These are phyloP conservation scores for Lepisosteus oculatus DNA, from an alignment of 2,113 vertebrate species.

Conservation along the genomic window DNA sequence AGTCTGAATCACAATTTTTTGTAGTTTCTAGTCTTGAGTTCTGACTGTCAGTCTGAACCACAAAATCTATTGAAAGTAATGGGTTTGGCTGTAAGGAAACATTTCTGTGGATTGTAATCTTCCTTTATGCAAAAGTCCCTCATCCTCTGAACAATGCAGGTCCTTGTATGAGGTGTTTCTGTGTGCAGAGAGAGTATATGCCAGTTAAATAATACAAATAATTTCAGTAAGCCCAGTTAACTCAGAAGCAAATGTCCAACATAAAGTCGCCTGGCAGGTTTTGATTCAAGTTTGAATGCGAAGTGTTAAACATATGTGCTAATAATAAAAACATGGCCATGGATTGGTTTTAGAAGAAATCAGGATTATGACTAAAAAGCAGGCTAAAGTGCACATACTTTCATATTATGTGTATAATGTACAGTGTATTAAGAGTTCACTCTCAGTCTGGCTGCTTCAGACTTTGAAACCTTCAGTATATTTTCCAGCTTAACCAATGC, in stretches of 20 bases:
- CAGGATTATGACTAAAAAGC: background rate
- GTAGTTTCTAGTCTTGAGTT: slow-evolving; percentile 18
- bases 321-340: slow-evolving; percentile 20
- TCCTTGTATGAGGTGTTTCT: background rate
- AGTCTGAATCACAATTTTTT: slow-evolving; percentile 14
- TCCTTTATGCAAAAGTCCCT: slow-evolving; percentile 12
- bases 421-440: slow-evolving; percentile 3
- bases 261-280: background rate
- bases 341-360: background rate
- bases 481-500: slow-evolving; percentile 59
- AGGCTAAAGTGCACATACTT: background rate
- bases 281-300: background rate
- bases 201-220: too few species aligned
- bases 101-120: slow-evolving; percentile 24
- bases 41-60: slow-evolving; percentile 27
- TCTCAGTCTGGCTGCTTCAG: slow-evolving; percentile 15
- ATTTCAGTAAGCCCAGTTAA: too few species aligned
- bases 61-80: slow-evolving; percentile 33
- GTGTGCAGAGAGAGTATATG: too few species aligned
- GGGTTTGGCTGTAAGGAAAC: slow-evolving; percentile 20
- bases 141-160: slow-evolving; percentile 13
- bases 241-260: too few species aligned
- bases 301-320: slow-evolving; percentile 19
- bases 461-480: slow-evolving; percentile 41
- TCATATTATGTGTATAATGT: slow-evolving; percentile 5